Evolutionary conservation across 2,797 vertebrate species (phyloP).

Genomic region (Parauchenoglanis punctatus): DNA sequence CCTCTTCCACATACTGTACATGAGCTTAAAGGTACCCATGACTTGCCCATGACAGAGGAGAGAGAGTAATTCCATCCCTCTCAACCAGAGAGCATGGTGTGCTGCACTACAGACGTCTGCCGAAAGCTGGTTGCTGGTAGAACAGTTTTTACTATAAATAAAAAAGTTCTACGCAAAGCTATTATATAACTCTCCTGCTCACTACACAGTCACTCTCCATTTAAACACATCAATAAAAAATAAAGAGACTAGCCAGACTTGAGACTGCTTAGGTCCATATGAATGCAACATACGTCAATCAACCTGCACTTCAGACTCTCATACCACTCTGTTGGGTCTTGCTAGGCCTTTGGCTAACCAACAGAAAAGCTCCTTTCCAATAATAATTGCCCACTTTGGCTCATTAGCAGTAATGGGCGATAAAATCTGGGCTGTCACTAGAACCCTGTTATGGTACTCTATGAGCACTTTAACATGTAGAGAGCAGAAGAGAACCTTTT

Average conservation of each 20-base stretch:
- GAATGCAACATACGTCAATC: not conserved
- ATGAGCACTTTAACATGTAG: not conserved
- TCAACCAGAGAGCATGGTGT: too few species aligned
- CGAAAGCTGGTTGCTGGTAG: not conserved
- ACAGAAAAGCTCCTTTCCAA: conserved; percentile 10
- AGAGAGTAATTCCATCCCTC: not conserved
- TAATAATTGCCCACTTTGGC: conserved; percentile 28
- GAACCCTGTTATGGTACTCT: conserved; percentile 2
- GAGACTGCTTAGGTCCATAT: not conserved
- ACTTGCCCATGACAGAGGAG: not conserved
- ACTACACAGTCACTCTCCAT: not conserved
- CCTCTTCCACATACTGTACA: too few species aligned
- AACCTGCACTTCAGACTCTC: not conserved
- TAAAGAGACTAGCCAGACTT: not conserved
- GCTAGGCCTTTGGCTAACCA: not conserved
- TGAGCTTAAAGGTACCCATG: too few species aligned
- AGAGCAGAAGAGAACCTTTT: conserved; percentile 78
- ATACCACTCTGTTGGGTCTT: not conserved
- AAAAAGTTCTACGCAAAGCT: not conserved
- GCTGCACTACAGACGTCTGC: not conserved
- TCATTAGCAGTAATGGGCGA: conserved; percentile 24
- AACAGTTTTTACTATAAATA: not conserved
- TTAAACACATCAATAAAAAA: not conserved
- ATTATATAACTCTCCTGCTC: not conserved
- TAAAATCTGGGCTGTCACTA: conserved; percentile 14